Evolutionary conservation across 2,888 invertebrate species (phyloP).

Genomic region (Noctua comes): DNA sequence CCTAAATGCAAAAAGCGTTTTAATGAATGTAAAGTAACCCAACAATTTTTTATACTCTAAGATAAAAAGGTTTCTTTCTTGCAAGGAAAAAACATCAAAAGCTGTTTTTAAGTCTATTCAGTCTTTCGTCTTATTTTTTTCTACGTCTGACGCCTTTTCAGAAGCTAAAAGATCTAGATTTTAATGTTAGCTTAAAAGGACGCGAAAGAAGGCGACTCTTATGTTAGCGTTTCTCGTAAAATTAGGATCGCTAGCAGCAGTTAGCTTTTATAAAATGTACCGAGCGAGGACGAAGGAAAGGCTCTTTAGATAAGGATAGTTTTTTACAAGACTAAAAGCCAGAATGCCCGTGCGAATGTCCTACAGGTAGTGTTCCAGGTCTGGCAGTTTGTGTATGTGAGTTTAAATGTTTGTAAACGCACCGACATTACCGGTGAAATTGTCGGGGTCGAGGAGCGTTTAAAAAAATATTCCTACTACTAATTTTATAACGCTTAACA

Average conservation of each 20-base stretch:
- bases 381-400: not conserved
- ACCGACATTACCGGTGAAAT: too few relatives aligned
- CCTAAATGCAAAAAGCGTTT: not conserved
- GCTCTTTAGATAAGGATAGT: not conserved
- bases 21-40: not conserved
- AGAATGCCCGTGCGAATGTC: not conserved
- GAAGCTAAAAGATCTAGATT: slow-evolving; percentile 25
- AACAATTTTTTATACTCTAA: not conserved
- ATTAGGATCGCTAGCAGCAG: slow-evolving; percentile 25
- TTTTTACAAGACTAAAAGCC: not conserved
- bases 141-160: slow-evolving; percentile 21
- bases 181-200: slow-evolving; percentile 35
- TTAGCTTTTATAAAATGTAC: slow-evolving; percentile 13
- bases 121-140: slow-evolving; percentile 8
- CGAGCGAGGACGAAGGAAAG: not conserved
- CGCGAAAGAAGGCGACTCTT: not conserved
- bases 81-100: slow-evolving; percentile 6
- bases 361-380: not conserved
- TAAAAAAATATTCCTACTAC: too few relatives aligned
- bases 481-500: too few relatives aligned
- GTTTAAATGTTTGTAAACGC: too few relatives aligned
- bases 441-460: too few relatives aligned
- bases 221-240: slow-evolving; percentile 24
- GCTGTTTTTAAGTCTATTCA: slow-evolving; percentile 20
- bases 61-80: not conserved